Evolutionary conservation across 2,113 vertebrate species (phyloP), one percentile per base, ranked within the genome.

Genomic region (Haplochromis burtoni): DNA sequence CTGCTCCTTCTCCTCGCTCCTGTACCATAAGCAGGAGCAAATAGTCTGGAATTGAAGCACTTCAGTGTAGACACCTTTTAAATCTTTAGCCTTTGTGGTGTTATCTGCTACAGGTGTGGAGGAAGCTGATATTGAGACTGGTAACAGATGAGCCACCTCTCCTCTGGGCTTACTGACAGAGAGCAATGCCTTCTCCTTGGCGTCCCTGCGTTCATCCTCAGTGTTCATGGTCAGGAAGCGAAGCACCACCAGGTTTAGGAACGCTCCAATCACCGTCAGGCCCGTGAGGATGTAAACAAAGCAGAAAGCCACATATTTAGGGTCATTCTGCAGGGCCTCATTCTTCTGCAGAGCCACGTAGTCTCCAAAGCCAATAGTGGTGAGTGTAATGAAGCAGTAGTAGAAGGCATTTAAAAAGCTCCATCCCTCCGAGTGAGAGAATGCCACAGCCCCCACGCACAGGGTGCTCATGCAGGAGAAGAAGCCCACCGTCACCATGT

Each of bases 401-500:
- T 99, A 99, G 90, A 98, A 99, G 82, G 98, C 98, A 38, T 99
- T 98, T 94, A 99, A 98, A 96, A 99, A 99, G 93, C 97, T 99
- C 98, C 98, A 99, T 82, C 96, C 97, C 96, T 99, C 98, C 1
- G 98, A 98, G 95, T 97, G 96, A 61, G 98, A 99, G 96, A 99
- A 99, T 53, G 98, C 98, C 1, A 96, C 93, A 0, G 98, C 98
- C 45, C 98, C 98, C 1, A 99, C 85, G 81, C 98, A 99, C 76
- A 99, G 96, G 1, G 98, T 99, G 97, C 97, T 96, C 79, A 98
- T 90, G 95, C 98, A 99, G 17, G 98, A 98, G 89, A 99, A 96
- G 96, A 99, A 98, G 79, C 98, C 98, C n/a, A 99, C 98, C 81
- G 97, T 97, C 89, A 99, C 99, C 99, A 99, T 99, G 97, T 99